phyloP scores from a whole-genome alignment of 2,113 vertebrate species.

The Odobenus rosmarus region DNA sequence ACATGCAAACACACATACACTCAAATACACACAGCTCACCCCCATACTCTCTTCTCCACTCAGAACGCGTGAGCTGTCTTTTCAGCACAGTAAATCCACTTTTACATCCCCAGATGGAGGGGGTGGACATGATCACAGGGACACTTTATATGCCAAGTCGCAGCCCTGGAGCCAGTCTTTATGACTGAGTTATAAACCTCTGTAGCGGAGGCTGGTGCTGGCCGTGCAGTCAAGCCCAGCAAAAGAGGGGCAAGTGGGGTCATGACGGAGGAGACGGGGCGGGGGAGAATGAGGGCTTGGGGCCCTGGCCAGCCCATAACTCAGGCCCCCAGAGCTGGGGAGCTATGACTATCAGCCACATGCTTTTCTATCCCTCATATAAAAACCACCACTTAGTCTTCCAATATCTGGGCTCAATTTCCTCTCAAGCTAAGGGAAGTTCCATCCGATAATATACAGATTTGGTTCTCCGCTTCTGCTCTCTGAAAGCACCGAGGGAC shows the following conservation, averaged over 20 bases:
- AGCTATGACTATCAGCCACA: constrained; percentile 64
- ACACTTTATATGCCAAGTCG: not conserved
- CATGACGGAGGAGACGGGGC: not conserved
- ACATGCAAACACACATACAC: not conserved
- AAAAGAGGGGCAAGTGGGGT: not conserved
- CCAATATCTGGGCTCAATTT: constrained; percentile 79
- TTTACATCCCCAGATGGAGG: not conserved
- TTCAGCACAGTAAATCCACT: not conserved
- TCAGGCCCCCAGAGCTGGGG: constrained; percentile 33
- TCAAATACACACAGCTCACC: no score
- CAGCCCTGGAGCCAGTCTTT: constrained; percentile 46
- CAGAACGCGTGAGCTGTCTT: not conserved
- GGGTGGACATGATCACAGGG: not conserved
- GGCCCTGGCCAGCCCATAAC: constrained; percentile 56
- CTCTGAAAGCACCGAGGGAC: constrained; percentile 50
- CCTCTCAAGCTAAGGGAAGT: constrained; percentile 76
- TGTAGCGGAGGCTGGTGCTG: constrained; percentile 1
- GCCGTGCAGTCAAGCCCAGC: constrained; percentile 35
- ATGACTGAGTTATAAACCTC: constrained; percentile 47
- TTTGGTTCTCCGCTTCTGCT: constrained; percentile 45
- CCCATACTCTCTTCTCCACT: not conserved
- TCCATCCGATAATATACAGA: constrained; percentile 38
- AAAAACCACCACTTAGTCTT: constrained; percentile 48
- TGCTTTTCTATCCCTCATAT: constrained; percentile 67
- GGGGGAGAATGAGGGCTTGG: not conserved